phyloP scores from a whole-genome alignment of 1,140 invertebrate species.

The Aphaenogaster rudis region DNA sequence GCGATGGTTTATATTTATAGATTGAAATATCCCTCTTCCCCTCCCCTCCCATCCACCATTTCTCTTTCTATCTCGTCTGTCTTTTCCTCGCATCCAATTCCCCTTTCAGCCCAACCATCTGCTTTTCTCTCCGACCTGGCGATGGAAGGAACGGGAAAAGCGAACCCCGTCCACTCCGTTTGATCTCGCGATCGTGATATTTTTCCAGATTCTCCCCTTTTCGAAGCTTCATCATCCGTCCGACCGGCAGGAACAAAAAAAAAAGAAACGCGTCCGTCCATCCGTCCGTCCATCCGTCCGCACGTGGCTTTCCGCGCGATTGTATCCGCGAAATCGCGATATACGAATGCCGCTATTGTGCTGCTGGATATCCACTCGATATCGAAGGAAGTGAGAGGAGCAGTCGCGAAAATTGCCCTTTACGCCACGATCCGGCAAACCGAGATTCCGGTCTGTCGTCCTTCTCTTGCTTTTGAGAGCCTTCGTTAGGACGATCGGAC shows the following conservation, averaged over 20 bases:
- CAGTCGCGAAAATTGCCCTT: constrained; percentile 55
- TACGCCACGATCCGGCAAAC: constrained; percentile 26
- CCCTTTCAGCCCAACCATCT: constrained; percentile 35
- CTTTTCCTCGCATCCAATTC: constrained; percentile 21
- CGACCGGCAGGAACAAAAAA: constrained; percentile 60
- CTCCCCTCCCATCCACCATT: not conserved
- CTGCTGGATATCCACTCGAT: constrained; percentile 33
- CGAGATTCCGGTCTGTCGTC: constrained; percentile 26
- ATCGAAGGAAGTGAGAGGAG: constrained; percentile 46
- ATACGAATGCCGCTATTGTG: constrained; percentile 22
- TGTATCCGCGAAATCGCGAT: constrained; percentile 49
- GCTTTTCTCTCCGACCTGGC: constrained; percentile 28
- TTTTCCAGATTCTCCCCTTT: constrained; percentile 71
- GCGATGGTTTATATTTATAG: constrained; percentile 77
- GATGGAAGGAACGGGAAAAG: constrained; percentile 37
- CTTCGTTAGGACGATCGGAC: not conserved
- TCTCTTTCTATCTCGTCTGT: constrained; percentile 15
- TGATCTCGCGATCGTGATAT: constrained; percentile 75
- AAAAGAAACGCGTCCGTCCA: constrained; percentile 12
- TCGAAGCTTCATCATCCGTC: constrained; percentile 49
- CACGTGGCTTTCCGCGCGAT: constrained; percentile 41
- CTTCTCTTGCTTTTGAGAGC: constrained; percentile 19
- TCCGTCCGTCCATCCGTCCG: not conserved
- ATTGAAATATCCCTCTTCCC: constrained; percentile 66
- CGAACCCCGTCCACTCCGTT: constrained; percentile 69